A percentile compares a stretch with the other conserved stretches of the same genome.
Conservation (phyloP, 2,888 invertebrate genomes). For the Deilephila porcellus region DNA sequence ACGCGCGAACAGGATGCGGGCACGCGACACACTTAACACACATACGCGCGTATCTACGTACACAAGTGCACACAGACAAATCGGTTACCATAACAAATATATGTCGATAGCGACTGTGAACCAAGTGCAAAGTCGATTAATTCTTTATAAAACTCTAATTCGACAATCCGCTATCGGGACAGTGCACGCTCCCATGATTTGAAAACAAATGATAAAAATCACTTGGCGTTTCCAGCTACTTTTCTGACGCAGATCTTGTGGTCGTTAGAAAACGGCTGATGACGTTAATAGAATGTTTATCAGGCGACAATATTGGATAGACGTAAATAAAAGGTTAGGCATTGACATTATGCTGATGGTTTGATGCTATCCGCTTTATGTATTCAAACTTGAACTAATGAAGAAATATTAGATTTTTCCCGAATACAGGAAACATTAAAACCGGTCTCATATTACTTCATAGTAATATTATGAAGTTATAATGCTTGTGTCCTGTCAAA, state of each 20-base stretch:
- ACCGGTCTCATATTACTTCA: not conserved
- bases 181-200: not conserved
- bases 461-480: not conserved
- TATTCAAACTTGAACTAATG: not conserved
- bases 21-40: constrained; percentile 67
- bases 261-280: constrained; percentile 42
- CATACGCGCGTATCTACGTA: constrained; percentile 36
- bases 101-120: constrained; percentile 33
- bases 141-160: constrained; percentile 9
- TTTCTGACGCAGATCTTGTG: constrained; percentile 34
- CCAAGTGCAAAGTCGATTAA: constrained; percentile 14
- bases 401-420: not conserved
- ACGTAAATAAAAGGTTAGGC: constrained; percentile 28
- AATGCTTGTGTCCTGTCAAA: too few species aligned
- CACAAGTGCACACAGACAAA: constrained; percentile 49
- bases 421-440: not conserved
- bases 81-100: constrained; percentile 50
- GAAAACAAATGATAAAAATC: not conserved
- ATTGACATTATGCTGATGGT: constrained; percentile 22
- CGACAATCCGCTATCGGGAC: not conserved
- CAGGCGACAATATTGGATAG: constrained; percentile 27
- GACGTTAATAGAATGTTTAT: constrained; percentile 43
- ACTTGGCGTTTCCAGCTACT: constrained; percentile 1
- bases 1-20: constrained; percentile 77
- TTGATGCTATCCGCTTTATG: not conserved